Conservation (phyloP, 2,888 invertebrate species). For the Tanytarsus gracilentus region DNA sequence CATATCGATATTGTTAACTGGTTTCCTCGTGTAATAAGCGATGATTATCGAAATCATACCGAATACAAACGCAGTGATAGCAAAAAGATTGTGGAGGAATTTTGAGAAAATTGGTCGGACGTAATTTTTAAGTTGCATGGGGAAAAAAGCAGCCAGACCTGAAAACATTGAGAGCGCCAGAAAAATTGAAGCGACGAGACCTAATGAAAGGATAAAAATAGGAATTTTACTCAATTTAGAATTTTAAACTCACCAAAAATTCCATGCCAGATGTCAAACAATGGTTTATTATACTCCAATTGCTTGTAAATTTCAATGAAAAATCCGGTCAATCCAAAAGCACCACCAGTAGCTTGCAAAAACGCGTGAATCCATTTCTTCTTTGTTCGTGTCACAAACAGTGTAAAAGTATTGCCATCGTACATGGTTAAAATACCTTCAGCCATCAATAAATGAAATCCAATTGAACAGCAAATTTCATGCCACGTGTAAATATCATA, state of each 20-base stretch:
- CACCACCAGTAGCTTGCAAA: no score
- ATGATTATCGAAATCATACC: neutral
- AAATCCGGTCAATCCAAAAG: no score
- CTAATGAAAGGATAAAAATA: neutral
- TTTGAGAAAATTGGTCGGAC: neutral
- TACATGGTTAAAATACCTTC: conserved; percentile 1
- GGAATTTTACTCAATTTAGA: neutral
- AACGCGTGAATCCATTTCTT: no score
- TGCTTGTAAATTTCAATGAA: no score
- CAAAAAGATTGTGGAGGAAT: neutral
- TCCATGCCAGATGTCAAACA: no score
- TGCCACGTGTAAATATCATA: neutral
- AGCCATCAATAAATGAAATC: conserved; percentile 1
- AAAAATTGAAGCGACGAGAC: conserved; percentile 7
- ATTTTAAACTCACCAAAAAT: no score
- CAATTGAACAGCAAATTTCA: neutral
- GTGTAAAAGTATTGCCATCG: no score
- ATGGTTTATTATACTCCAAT: no score
- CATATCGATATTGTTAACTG: neutral
- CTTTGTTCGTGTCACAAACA: no score
- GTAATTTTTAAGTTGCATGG: neutral
- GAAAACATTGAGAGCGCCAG: neutral
- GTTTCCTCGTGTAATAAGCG: neutral
- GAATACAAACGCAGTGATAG: neutral
- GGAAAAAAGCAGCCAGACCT: neutral